phyloP scores from a whole-genome alignment of 2,113 vertebrate genomes.

The Amazona vittata region DNA sequence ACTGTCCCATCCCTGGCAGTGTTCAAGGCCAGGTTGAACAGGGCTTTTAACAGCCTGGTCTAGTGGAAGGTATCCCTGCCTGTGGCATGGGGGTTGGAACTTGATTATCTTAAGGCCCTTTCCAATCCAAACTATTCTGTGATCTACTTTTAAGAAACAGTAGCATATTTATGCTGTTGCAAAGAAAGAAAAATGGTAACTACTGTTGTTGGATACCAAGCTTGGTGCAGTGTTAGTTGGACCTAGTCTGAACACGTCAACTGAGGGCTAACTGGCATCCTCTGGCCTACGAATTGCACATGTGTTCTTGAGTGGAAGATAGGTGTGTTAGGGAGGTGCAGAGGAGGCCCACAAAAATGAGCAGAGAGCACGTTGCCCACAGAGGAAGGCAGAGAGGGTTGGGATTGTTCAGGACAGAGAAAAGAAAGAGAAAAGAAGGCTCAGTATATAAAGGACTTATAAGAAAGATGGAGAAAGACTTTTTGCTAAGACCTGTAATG shows the following conservation, averaged over 20 bases:
- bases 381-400: not conserved
- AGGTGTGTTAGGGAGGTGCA: not conserved
- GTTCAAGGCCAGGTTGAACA: not conserved
- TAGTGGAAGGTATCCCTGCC: not conserved
- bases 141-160: not conserved
- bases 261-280: fast-evolving
- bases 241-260: fast-evolving
- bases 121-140: not conserved
- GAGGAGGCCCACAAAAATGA: fast-evolving
- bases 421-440: not conserved
- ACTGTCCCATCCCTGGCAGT: not conserved
- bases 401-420: not conserved
- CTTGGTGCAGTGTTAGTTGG: fast-evolving
- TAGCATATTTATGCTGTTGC: not conserved
- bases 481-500: not conserved
- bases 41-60: not conserved
- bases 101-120: not conserved
- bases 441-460: not conserved
- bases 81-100: not conserved
- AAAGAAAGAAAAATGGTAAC: fast-evolving
- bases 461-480: not conserved
- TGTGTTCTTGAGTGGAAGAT: fast-evolving
- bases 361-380: fast-evolving
- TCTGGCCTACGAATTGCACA: fast-evolving
- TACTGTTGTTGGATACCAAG: fast-evolving